Evolutionary conservation across 2,797 vertebrate genomes (phyloP).

Genomic region (Synanceia verrucosa): DNA sequence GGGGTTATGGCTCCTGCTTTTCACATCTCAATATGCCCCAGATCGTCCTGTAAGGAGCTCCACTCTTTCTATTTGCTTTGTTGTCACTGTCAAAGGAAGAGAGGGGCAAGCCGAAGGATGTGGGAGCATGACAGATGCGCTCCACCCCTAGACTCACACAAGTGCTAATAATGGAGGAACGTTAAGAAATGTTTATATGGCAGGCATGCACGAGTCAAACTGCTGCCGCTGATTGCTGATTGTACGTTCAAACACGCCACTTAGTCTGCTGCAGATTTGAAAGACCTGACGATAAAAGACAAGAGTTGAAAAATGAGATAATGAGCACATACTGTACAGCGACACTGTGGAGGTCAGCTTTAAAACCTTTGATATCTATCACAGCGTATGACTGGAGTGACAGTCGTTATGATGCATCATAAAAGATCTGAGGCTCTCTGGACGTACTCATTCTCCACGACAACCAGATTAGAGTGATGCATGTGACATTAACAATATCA

Average conservation of each 20-base stretch:
- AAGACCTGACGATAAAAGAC: conserved; percentile 39
- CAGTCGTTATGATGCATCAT: conserved; percentile 68
- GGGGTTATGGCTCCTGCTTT: conserved; percentile 75
- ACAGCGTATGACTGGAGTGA: conserved; percentile 54
- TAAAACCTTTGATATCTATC: conserved; percentile 48
- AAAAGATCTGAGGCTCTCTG: conserved; percentile 61
- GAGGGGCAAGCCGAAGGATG: conserved; percentile 49
- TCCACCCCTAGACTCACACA: conserved; percentile 61
- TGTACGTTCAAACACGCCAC: conserved; percentile 33
- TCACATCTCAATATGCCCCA: conserved; percentile 82
- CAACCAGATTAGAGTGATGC: conserved; percentile 72
- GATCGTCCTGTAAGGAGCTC: conserved; percentile 65
- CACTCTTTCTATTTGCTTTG: conserved; percentile 61
- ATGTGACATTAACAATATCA: conserved; percentile 81
- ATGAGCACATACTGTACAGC: conserved; percentile 39
- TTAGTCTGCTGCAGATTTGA: conserved; percentile 40
- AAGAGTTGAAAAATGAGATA: conserved; percentile 42
- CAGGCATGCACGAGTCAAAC: conserved; percentile 11
- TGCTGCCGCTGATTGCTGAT: conserved; percentile 22
- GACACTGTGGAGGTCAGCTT: conserved; percentile 49
- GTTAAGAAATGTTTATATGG: conserved; percentile 62
- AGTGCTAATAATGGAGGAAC: conserved; percentile 43
- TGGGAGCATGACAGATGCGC: conserved; percentile 54
- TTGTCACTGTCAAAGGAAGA: conserved; percentile 67
- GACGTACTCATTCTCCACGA: conserved; percentile 61